Conservation (phyloP, 2,888 invertebrate species). For the Dolichopus griseipennis region DNA sequence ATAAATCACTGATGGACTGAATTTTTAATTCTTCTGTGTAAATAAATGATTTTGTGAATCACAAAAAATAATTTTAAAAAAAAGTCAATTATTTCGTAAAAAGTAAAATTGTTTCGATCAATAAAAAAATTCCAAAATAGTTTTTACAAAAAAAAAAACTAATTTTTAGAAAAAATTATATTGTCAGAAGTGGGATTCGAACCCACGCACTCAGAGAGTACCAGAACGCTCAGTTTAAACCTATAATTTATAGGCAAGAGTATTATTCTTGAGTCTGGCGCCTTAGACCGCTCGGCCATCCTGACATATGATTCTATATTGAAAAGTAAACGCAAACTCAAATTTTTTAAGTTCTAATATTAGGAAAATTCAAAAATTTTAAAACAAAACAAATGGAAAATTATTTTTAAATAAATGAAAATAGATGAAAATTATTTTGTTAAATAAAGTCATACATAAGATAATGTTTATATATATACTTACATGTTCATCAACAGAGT, state of each 20-base stretch:
- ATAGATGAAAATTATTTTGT: neutral
- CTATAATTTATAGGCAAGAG: too few species aligned
- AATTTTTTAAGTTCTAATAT: too few species aligned
- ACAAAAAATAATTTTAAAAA: too few species aligned
- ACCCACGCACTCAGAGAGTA: conserved; percentile 29
- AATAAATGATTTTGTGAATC: too few species aligned
- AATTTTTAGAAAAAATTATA: conserved; percentile 16
- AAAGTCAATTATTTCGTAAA: too few species aligned
- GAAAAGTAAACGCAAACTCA: too few species aligned
- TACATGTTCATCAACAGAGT: conserved; percentile 96
- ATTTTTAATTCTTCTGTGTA: too few species aligned
- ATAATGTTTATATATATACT: conserved; percentile 46
- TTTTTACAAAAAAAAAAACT: neutral
- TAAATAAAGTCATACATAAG: too few species aligned
- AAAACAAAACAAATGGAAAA: neutral
- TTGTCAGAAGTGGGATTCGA: conserved; percentile 30
- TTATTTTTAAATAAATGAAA: too few species aligned
- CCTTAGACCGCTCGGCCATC: conserved; percentile 13
- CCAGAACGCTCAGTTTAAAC: conserved; percentile 24
- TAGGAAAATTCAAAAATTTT: neutral
- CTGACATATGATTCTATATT: neutral
- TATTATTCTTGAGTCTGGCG: conserved; percentile 10
- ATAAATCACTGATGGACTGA: too few species aligned
- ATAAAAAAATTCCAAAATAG: too few species aligned
- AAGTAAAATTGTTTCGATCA: too few species aligned